Base-by-base conservation (phyloP, 1,140 invertebrate species). In the Trissolcus basalis region DNA sequence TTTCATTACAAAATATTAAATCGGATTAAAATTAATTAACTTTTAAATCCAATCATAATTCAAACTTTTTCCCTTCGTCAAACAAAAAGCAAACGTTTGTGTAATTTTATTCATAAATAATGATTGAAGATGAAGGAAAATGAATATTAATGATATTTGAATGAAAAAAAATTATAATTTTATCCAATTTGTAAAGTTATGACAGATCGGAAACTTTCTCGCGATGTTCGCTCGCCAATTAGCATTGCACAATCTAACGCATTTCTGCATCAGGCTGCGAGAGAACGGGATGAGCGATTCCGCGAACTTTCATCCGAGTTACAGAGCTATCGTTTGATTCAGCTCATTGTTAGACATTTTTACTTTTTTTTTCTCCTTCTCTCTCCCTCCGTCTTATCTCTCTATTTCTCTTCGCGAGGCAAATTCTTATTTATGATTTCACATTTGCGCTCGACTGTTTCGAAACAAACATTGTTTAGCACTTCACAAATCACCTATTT, bases 221-320 rank as follows among this genome's bases (percentile, higher is more conserved):
- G 61, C 53, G 35, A 68, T 76, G 64, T 59, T 72, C 64, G 59
- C 51, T 50, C 15, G 32, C n/a, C 80, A 82, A 83, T 84, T 84
- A 81, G 54, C 80, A 79, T 84, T 82, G 70, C 82, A 83, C 82
- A 82, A 82, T 71, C 74, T 76, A 79, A 81, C 60, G 41, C 51
- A 75, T 69, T 51, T 67, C 77, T 65, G 70, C 53, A 44, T 35
- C 7, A 54, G 7, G 61, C 35, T n/a, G 16, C 12, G 56, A 63
- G 63, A 61, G 71, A 74, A 63, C 58, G 70, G 50, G 55, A 67
- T 67, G 61, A 60, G 55, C 63, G 12, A 63, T 75, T 68, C 63
- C 53, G 51, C 63, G 45, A 68, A 75, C 71, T 75, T 75, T 75
- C 71, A 75, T 75, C 64, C 59, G 53, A 49, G 41, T 75, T 68